Evolutionary conservation across 2,113 vertebrate genomes (phyloP).

Genomic region (Nansenia antarctica): DNA sequence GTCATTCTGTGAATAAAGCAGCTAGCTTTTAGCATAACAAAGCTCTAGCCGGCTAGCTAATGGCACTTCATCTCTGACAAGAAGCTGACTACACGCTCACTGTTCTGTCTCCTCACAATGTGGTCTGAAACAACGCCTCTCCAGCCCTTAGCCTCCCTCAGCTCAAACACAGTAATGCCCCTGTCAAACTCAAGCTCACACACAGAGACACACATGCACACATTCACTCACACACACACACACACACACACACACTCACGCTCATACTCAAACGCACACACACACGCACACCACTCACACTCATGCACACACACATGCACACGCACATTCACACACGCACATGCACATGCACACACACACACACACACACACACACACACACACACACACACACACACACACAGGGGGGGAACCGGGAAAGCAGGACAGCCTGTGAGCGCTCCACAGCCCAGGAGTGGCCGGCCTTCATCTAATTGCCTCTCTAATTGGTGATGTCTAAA

Average conservation of each 20-base stretch:
- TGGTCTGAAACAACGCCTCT: slow-evolving; percentile 56
- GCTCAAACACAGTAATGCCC: slow-evolving; percentile 43
- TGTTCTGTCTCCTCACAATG: slow-evolving; percentile 45
- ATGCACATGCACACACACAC: slow-evolving; percentile 12
- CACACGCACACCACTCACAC: too few species aligned
- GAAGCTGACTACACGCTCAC: slow-evolving; percentile 56
- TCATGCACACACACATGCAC: too few species aligned
- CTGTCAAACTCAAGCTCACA: slow-evolving; percentile 28
- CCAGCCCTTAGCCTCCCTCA: slow-evolving; percentile 41
- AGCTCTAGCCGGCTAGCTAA: slow-evolving; percentile 60
- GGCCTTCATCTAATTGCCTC: slow-evolving; percentile 86
- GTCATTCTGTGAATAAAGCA: slow-evolving; percentile 62
- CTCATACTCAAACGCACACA: slow-evolving; percentile 3
- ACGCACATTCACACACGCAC: background rate
- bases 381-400: slow-evolving; percentile 47
- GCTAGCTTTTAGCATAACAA: slow-evolving; percentile 71
- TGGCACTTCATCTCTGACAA: slow-evolving; percentile 60
- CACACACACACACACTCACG: background rate
- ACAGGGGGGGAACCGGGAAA: slow-evolving; percentile 78
- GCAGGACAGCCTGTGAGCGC: slow-evolving; percentile 76
- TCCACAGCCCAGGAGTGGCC: slow-evolving; percentile 81
- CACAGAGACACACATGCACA: background rate
- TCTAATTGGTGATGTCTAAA: slow-evolving; percentile 97
- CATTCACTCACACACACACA: background rate
- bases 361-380: slow-evolving; percentile 28